Evolutionary conservation across 2,797 vertebrate genomes (phyloP).

Genomic region (Todus mexicanus): DNA sequence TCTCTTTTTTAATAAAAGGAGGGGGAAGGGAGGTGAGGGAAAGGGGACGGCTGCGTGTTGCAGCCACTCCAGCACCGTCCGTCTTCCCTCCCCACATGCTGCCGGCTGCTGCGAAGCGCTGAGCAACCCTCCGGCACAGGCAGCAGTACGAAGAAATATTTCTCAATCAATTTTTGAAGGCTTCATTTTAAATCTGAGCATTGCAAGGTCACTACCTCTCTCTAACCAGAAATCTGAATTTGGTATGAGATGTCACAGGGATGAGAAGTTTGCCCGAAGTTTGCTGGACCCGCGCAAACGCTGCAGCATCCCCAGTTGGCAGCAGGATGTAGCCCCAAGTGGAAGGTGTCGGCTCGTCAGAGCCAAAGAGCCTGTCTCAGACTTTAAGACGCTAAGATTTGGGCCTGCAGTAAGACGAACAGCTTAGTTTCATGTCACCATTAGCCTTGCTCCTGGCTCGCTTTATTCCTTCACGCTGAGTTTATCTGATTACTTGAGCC

Average conservation of each 20-base stretch:
- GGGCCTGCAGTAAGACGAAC: neutral
- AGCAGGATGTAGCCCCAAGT: neutral
- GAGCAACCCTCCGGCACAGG: neutral
- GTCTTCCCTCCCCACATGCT: neutral
- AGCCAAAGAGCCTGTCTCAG: neutral
- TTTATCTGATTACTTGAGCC: slow-evolving; percentile 32
- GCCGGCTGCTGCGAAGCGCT: neutral
- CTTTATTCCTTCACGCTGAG: slow-evolving; percentile 35
- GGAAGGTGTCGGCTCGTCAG: neutral
- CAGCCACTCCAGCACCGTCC: neutral
- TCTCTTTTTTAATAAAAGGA: slow-evolving; percentile 71
- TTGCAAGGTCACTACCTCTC: too few species aligned
- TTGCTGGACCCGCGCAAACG: neutral
- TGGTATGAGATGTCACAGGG: neutral
- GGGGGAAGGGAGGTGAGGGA: neutral
- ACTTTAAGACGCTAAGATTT: neutral
- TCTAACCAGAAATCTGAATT: neutral
- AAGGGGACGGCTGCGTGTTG: neutral
- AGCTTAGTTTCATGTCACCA: neutral
- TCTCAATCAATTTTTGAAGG: neutral
- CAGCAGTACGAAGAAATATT: neutral
- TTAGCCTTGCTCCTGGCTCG: slow-evolving; percentile 6
- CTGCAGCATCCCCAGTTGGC: neutral
- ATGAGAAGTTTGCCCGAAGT: neutral
- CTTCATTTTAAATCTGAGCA: neutral